Conservation (phyloP, 2,888 invertebrate genomes). For the Coenonympha arcania region DNA sequence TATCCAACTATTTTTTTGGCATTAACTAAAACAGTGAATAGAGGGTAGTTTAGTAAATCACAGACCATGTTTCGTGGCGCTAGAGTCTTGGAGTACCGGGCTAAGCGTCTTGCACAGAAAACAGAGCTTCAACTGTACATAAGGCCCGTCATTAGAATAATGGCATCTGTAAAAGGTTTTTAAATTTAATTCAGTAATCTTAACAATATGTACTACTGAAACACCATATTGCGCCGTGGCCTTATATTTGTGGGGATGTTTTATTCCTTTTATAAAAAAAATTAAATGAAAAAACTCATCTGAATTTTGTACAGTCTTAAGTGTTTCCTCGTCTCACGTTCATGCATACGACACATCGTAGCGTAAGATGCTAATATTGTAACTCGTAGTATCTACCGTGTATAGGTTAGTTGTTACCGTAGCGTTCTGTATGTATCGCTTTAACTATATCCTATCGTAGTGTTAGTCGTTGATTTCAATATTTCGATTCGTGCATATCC, state of each 20-base stretch:
- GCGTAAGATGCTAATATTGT: slow-evolving; percentile 52
- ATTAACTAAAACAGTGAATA: too few species aligned
- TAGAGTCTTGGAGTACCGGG: slow-evolving; percentile 6
- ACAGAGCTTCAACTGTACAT: slow-evolving; percentile 48
- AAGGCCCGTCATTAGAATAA: slow-evolving; percentile 57
- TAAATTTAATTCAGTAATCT: slow-evolving; percentile 50
- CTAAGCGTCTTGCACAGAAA: slow-evolving; percentile 30
- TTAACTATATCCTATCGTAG: slow-evolving; percentile 57
- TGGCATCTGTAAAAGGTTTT: slow-evolving; percentile 50
- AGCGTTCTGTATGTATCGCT: slow-evolving; percentile 60
- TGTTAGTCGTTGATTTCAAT: slow-evolving; percentile 60
- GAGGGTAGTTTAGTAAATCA: too few species aligned
- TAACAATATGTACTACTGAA: slow-evolving; percentile 68
- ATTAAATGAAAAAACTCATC: slow-evolving; percentile 35
- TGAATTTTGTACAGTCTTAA: slow-evolving; percentile 56
- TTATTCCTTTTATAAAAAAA: slow-evolving; percentile 59
- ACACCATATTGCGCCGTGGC: slow-evolving; percentile 74
- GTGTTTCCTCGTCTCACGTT: slow-evolving; percentile 45
- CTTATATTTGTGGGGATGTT: slow-evolving; percentile 71
- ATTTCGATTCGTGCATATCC: slow-evolving; percentile 69
- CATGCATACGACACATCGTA: slow-evolving; percentile 46
- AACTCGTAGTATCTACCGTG: slow-evolving; percentile 47
- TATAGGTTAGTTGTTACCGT: slow-evolving; percentile 63
- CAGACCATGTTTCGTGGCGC: not conserved
- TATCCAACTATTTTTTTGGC: too few species aligned